Base-by-base conservation (phyloP, 2,113 vertebrate genomes). In the Hippopotamus amphibius region DNA sequence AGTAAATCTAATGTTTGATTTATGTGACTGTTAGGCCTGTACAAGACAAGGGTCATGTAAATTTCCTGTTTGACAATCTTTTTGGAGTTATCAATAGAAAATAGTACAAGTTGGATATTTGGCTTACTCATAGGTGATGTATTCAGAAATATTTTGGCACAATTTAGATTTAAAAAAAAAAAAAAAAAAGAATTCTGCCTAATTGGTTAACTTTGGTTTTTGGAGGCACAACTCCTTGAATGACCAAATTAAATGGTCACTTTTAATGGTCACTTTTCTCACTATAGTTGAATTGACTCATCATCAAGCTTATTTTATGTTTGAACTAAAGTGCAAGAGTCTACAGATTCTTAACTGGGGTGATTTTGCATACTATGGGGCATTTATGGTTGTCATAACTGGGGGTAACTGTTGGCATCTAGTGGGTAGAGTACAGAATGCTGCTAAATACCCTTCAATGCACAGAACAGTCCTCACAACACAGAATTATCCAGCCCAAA, bases 241-340 rank as follows among this genome's bases (percentile, higher is more conserved):
- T 93, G 48, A 46, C 30, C 14, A 66, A 79, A 61, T 48, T 80
- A 74, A 88, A 11, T 80, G 9, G 17, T 55, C 55, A 19, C 53
- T 55, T 55, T 17, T 17, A 55, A 55, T 55, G 53, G 53, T 57
- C 55, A 57, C 8, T 63, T 72, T 90, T 69, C 15, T 93, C 13
- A 26, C 9, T 61, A 4, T 57, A 33, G 4, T 37, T 22, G 59
- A 84, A 24, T 66, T 41, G 6, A 59, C 15, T 91, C 37, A 76
- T 10, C 30, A 88, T 43, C 59, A 71, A 92, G 6, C 26, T 88
- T 69, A 87, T 68, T 92, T 92, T 55, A 66, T 77, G 26, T 74
- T 88, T 66, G 8, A 82, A 72, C 8, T 48, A 37, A 57, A 33
- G 8, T 50, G 10, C 13, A 59, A 30, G 22, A 63, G 0, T 53